Evolutionary conservation across 2,797 vertebrate species (phyloP), one percentile per base, ranked within the genome.

Genomic region (Amphiprion clarkii): DNA sequence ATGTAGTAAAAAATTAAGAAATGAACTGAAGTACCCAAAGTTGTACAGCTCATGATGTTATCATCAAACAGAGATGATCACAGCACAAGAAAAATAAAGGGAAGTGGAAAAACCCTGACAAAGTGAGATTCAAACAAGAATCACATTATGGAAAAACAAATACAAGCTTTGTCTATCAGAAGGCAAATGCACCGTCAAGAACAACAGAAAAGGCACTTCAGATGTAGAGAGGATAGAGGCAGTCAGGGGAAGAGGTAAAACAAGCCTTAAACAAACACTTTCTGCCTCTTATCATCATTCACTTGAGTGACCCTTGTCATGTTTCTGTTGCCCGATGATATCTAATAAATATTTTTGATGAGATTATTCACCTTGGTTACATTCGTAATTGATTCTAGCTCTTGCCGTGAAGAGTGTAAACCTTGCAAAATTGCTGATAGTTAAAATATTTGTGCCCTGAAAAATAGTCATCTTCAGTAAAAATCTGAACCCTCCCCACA

Each of bases 1-100:
- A 74, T 53, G 56, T 76, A 29, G 55, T 78, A 80, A 36, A 36
- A 36, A 36, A 88, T 87, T 85, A 87, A 61, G 53, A 73, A 70
- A 76, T 76, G 57, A 71, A 51, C 73, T 65, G 74, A 74, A 75
- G n/a, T 44, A 57, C 13, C 56, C 52, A 6, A 69, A 52, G 40
- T 56, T 60, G 44, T 49, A 13, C 21, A 58, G 46, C 55, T 14
- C 39, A 56, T 31, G 40, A 67, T 57, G 33, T 71, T 66, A 78
- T 81, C 74, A 74, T 31, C 29, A 56, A 44, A 25, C 23, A 44
- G 70, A 48, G 48, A 53, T 66, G 71, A 74, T 72, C 44, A 63
- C 7, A 12, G 16, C 17, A 12, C 51, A 55, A 33, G 16, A 3
- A 36, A 66, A 36, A 46, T 1, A 49, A 49, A 54, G 69, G 13